Conservation (phyloP, 1,140 invertebrate genomes). For the Cyrtorhinus lividipennis region DNA sequence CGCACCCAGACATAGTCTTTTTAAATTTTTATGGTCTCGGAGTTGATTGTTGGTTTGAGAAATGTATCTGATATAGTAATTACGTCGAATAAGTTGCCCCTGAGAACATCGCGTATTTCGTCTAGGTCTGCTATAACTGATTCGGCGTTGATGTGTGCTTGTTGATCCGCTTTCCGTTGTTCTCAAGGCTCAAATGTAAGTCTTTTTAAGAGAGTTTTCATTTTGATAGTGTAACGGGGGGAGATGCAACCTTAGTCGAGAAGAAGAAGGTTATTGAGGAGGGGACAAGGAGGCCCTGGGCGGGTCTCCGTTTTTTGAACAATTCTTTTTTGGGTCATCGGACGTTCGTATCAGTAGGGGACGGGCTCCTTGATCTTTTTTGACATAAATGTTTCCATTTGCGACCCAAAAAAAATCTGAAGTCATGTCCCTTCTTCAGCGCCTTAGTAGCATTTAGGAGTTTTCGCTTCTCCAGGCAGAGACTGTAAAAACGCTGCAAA, state of each 20-base stretch:
- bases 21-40: not conserved
- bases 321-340: not conserved
- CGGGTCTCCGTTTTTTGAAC: not conserved
- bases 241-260: not conserved
- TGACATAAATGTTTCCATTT: not conserved
- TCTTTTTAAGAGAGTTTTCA: no score
- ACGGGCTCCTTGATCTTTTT: constrained; percentile 1
- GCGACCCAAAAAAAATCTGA: not conserved
- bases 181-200: not conserved
- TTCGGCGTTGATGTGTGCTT: no score
- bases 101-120: not conserved
- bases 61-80: not conserved
- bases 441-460: not conserved
- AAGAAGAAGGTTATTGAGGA: not conserved
- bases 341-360: not conserved
- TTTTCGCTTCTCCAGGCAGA: not conserved
- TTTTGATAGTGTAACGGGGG: not conserved
- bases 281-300: not conserved
- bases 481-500: no score
- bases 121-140: not conserved
- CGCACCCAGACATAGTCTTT: not conserved
- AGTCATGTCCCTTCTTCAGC: not conserved
- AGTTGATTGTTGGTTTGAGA: not conserved
- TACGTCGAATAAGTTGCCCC: not conserved
- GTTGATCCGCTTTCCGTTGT: not conserved